Evolutionary conservation across 2,888 invertebrate genomes (phyloP).

Genomic region (Lamproptera curius): DNA sequence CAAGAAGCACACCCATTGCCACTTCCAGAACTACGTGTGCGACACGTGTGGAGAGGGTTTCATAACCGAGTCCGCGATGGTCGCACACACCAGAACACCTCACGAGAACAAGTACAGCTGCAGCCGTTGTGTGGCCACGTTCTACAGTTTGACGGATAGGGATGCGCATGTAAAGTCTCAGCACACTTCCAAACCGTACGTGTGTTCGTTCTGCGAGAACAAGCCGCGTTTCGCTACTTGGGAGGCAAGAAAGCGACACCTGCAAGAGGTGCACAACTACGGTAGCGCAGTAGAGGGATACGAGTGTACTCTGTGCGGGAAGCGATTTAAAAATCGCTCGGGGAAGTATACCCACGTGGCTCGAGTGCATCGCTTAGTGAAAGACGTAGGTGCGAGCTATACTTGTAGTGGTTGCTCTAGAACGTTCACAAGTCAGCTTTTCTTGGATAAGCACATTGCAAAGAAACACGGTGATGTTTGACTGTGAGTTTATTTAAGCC

Average conservation of each 20-base stretch:
- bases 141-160: slow-evolving; percentile 58
- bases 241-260: slow-evolving; percentile 62
- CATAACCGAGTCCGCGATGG: slow-evolving; percentile 66
- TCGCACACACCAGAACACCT: slow-evolving; percentile 65
- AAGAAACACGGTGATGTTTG: slow-evolving; percentile 70
- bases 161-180: slow-evolving; percentile 64
- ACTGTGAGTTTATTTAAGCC: too few species aligned
- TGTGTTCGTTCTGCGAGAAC: slow-evolving; percentile 64
- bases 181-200: slow-evolving; percentile 62
- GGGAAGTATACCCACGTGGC: slow-evolving; percentile 71
- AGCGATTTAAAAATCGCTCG: slow-evolving; percentile 64
- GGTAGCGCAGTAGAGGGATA: slow-evolving; percentile 64
- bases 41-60: slow-evolving; percentile 71
- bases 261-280: slow-evolving; percentile 65
- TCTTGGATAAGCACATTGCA: slow-evolving; percentile 74
- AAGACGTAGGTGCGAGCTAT: slow-evolving; percentile 61
- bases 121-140: slow-evolving; percentile 63
- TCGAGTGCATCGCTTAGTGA: slow-evolving; percentile 62
- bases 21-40: slow-evolving; percentile 70
- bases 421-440: slow-evolving; percentile 73
- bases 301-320: slow-evolving; percentile 63
- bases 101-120: slow-evolving; percentile 69
- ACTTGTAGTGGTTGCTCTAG: slow-evolving; percentile 72
- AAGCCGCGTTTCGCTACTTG: slow-evolving; percentile 68
- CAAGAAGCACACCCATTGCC: slow-evolving; percentile 64